A percentile compares a stretch with the other conserved stretches of the same genome.
phyloP scores from a whole-genome alignment of 2,888 invertebrate species.

The Rhamphomyia laevipes region DNA sequence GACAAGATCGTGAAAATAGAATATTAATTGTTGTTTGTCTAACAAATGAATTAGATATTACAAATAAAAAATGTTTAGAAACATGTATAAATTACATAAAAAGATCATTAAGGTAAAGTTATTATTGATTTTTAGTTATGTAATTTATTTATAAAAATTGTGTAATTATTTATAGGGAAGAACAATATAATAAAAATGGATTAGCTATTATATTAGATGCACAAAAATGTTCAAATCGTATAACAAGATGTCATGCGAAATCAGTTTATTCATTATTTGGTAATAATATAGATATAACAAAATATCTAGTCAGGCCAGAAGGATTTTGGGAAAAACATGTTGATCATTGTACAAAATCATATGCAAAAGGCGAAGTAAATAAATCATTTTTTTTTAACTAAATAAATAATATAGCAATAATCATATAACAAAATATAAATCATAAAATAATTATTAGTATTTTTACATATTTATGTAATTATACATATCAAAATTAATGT shows the following conservation, averaged over 20 bases:
- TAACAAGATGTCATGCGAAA: constrained; percentile 48
- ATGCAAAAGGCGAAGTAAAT: constrained; percentile 44
- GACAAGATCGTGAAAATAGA: constrained; percentile 51
- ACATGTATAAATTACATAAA: constrained; percentile 34
- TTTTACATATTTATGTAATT: too few species aligned
- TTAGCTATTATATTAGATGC: constrained; percentile 52
- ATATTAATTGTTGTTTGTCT: constrained; percentile 51
- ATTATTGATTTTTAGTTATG: constrained; percentile 3
- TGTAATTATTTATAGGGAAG: constrained; percentile 2
- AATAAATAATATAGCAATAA: too few species aligned
- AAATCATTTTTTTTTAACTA: too few species aligned
- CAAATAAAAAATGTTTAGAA: constrained; percentile 35
- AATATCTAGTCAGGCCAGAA: constrained; percentile 59
- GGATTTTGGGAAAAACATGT: constrained; percentile 68
- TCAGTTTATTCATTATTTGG: constrained; percentile 43
- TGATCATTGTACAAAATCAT: constrained; percentile 53
- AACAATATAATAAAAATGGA: constrained; percentile 32
- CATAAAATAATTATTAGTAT: too few species aligned
- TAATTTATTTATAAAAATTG: background rate
- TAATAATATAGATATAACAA: constrained; percentile 38
- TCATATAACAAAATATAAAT: too few species aligned
- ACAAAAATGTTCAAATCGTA: constrained; percentile 49
- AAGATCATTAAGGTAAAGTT: constrained; percentile 36
- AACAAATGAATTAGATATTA: constrained; percentile 44
- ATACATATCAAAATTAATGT: too few species aligned